phyloP scores from a whole-genome alignment of 2,888 invertebrate species.

The Eupelmus urozonus region DNA sequence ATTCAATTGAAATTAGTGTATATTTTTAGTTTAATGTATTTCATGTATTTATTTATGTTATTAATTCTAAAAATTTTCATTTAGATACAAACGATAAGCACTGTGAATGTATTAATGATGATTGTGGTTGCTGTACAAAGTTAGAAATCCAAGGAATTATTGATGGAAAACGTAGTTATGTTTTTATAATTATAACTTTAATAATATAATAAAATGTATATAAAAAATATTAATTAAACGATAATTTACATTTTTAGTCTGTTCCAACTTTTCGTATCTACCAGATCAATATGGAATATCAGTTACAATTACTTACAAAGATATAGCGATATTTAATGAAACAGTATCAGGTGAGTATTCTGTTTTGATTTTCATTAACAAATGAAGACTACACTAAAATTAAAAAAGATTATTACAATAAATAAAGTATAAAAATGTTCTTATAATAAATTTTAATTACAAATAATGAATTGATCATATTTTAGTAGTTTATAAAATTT shows the following conservation, averaged over 20 bases:
- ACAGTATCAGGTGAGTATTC: conserved; percentile 69
- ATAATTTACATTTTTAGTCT: conserved; percentile 65
- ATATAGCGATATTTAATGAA: conserved; percentile 66
- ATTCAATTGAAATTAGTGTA: neutral
- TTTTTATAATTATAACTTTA: neutral
- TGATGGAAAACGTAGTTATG: conserved; percentile 41
- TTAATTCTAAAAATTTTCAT: neutral
- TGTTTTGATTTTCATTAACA: neutral
- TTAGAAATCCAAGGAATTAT: conserved; percentile 31
- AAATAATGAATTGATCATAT: neutral
- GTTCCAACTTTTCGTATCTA: conserved; percentile 69
- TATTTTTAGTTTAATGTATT: neutral
- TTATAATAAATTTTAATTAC: too few relatives aligned
- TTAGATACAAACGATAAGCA: conserved; percentile 9
- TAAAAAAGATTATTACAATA: too few relatives aligned
- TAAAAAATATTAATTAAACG: neutral
- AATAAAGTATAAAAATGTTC: too few relatives aligned
- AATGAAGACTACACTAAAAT: neutral
- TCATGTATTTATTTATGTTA: neutral
- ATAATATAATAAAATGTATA: conserved; percentile 18
- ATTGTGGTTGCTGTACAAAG: conserved; percentile 60
- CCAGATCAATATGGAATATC: conserved; percentile 69
- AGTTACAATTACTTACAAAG: conserved; percentile 67
- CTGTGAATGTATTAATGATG: conserved; percentile 53
- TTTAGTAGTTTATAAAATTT: neutral